Evolutionary conservation across 2,888 invertebrate species (phyloP).

Genomic region (Omphaloscelis lunosa): DNA sequence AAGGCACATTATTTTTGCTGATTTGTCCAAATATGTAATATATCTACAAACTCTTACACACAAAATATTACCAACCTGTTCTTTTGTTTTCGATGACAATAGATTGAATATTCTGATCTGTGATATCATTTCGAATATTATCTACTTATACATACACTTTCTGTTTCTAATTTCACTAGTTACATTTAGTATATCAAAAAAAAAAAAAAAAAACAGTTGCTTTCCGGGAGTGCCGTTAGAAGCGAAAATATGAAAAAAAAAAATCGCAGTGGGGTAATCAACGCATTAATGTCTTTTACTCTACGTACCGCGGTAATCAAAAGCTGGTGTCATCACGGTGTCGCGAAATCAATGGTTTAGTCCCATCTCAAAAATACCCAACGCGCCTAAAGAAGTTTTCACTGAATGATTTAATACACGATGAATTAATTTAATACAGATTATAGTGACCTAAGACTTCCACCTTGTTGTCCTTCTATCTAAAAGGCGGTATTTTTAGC

Average conservation of each 20-base stretch:
- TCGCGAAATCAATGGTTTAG: too few species aligned
- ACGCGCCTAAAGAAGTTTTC: too few species aligned
- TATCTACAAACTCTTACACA: not conserved
- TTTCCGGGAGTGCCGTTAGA: too few species aligned
- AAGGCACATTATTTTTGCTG: not conserved
- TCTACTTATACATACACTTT: not conserved
- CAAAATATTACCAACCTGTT: not conserved
- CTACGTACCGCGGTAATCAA: too few species aligned
- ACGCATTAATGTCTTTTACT: too few species aligned
- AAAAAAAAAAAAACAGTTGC: too few species aligned
- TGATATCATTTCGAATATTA: not conserved
- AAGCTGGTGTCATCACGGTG: too few species aligned
- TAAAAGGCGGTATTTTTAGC: not conserved
- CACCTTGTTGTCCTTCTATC: not conserved
- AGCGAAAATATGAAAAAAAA: too few species aligned
- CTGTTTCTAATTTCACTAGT: not conserved
- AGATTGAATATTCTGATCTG: not conserved
- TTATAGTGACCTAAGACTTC: slow-evolving; percentile 17
- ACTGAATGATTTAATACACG: too few species aligned
- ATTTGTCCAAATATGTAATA: not conserved
- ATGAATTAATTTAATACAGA: slow-evolving; percentile 17
- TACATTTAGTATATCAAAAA: not conserved
- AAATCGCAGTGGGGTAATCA: too few species aligned
- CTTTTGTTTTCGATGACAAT: slow-evolving; percentile 5
- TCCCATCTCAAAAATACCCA: too few species aligned